Conservation (phyloP, 2,113 vertebrate genomes). For the Gymnarchus niloticus region DNA sequence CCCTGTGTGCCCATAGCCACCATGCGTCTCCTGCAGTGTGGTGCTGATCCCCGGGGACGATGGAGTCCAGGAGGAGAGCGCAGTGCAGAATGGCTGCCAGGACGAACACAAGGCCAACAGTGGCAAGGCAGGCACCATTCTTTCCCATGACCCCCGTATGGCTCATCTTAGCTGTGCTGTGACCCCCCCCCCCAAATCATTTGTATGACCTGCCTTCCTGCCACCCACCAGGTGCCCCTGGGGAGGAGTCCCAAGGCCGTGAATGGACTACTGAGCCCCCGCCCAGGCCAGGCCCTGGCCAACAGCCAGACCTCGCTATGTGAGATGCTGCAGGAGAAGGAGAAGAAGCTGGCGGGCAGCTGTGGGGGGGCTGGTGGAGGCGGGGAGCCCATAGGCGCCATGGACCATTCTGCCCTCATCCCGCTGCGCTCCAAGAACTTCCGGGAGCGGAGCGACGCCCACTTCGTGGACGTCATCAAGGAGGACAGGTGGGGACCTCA, state of each 20-base stretch:
- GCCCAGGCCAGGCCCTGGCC: constrained; percentile 75
- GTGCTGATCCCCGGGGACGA: constrained; percentile 63
- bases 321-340: constrained; percentile 92
- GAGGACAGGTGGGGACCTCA: constrained; percentile 82
- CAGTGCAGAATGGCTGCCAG: constrained; percentile 72
- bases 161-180: constrained; percentile 39
- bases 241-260: constrained; percentile 72
- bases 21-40: constrained; percentile 72
- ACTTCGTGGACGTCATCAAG: constrained; percentile 98
- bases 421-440: constrained; percentile 89
- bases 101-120: constrained; percentile 72
- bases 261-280: constrained; percentile 85
- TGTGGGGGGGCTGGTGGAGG: constrained; percentile 32
- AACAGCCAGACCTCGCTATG: constrained; percentile 91
- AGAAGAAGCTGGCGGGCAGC: constrained; percentile 39
- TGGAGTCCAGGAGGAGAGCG: constrained; percentile 62
- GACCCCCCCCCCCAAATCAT: not conserved
- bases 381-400: constrained; percentile 57
- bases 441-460: constrained; percentile 90
- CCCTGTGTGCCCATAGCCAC: constrained; percentile 55
- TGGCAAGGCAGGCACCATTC: constrained; percentile 67
- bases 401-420: constrained; percentile 89
- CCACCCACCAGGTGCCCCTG: constrained; percentile 50
- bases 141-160: constrained; percentile 60
- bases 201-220: not conserved